Evolutionary conservation across 2,888 invertebrate genomes (phyloP).

Genomic region (Stenodema calcarata): DNA sequence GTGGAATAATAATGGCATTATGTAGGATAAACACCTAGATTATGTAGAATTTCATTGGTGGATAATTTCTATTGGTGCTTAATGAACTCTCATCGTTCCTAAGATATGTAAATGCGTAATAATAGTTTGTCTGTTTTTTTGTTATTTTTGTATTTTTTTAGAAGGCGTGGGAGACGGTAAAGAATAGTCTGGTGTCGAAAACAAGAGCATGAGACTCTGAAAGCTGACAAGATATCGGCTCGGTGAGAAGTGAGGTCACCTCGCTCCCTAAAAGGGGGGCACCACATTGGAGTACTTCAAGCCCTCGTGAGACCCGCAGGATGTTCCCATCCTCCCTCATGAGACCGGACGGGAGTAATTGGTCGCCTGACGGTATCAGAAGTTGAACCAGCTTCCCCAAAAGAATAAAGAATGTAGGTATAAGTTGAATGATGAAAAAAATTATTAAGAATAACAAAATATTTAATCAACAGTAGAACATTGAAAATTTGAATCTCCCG

Average conservation of each 20-base stretch:
- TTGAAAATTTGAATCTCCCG: too few relatives aligned
- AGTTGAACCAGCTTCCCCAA: background rate
- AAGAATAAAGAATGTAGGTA: too few relatives aligned
- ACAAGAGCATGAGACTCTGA: background rate
- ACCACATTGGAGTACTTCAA: background rate
- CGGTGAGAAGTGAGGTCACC: background rate
- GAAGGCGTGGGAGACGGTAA: background rate
- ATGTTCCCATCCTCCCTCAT: background rate
- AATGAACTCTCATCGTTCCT: background rate
- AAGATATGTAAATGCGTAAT: background rate
- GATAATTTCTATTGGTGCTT: background rate
- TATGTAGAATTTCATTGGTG: too few relatives aligned
- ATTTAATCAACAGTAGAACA: too few relatives aligned
- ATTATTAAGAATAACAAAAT: too few relatives aligned
- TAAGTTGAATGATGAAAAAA: too few relatives aligned
- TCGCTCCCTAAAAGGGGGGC: background rate
- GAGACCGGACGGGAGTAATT: background rate
- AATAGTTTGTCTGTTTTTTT: too few relatives aligned
- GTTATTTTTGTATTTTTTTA: too few relatives aligned
- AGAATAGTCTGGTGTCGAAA: background rate
- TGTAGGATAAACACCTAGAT: too few relatives aligned
- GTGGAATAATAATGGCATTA: too few relatives aligned
- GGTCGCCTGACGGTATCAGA: background rate
- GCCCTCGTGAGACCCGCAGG: background rate
- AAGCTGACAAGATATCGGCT: background rate